Base-by-base conservation (phyloP, 2,888 invertebrate genomes). In the Brenthis hecate region DNA sequence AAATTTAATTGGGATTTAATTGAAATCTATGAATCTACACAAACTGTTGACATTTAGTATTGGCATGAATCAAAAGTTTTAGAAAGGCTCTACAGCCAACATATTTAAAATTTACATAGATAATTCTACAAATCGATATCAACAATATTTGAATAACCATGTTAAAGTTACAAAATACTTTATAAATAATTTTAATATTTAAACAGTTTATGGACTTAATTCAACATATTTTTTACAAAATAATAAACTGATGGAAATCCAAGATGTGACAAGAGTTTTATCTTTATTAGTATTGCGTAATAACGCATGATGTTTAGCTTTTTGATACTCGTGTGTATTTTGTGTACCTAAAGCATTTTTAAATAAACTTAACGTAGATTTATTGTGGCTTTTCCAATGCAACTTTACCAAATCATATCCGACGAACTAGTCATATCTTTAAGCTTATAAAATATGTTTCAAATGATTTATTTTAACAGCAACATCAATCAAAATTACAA, bases 351-450 rank as follows among this genome's bases (percentile, higher is more conserved):
- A 53, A 23, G 28, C 55, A 67, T 67, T 64, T 66, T 64, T 62
- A 43, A 64, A 64, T 58, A 47, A 13, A 54, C 50, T 70, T 53
- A 54, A 65, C 50, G 61, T 55, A 62, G 56, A 43, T 11, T 51
- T 65, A 60, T 55, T 55, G 23, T 56, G 51, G 70, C 70, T 72
- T 72, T 67, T 65, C 66, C 23, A 54, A 68, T 68, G 63, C 48
- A 58, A 48, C 32, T 60, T 14, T 48, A 64, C 60, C 47, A 43
- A 54, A 66, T 76, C 82, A 86, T 85, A 86, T 85, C 84, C 77
- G 56, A 60, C 66, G n/a, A 79, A 77, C 74, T 72, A 72, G 77
- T 77, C 87, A 86, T 87, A 86, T 87, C 84, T 77, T 79, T 79
- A 81, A 87, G 85, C 84, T 73, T 73, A 67, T 61, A 56, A 57